Conservation (phyloP, 2,113 vertebrate genomes). For the Ardeotis arabs region DNA sequence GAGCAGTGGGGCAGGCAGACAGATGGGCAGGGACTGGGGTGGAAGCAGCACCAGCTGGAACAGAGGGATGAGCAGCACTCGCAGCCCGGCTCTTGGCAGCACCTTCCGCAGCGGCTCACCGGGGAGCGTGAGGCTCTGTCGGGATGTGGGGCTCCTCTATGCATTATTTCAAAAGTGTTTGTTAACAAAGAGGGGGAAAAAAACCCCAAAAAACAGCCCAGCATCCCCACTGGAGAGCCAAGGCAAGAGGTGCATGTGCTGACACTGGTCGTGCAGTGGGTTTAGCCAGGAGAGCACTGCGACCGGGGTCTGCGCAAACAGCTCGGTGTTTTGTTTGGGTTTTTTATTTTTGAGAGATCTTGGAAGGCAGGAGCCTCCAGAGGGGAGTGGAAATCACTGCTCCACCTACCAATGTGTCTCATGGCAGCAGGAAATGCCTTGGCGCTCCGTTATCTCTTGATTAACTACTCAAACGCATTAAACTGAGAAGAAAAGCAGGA, state of each 20-base stretch:
- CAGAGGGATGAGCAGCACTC: background rate
- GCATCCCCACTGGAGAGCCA: rapidly evolving
- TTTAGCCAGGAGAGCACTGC: background rate
- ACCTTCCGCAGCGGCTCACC: background rate
- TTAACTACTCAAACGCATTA: background rate
- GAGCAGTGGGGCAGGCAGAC: background rate
- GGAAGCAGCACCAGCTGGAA: conserved; percentile 6
- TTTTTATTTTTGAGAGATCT: background rate
- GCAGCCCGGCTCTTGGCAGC: background rate
- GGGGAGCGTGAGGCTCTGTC: background rate
- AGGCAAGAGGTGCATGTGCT: rapidly evolving
- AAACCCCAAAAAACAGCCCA: background rate
- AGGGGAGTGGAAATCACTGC: background rate
- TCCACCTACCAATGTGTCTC: background rate
- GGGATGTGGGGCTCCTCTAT: rapidly evolving
- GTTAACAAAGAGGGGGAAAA: background rate
- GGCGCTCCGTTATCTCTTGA: background rate
- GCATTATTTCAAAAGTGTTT: rapidly evolving
- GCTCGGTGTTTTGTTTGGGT: rapidly evolving
- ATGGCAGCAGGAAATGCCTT: background rate
- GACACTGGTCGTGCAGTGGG: background rate
- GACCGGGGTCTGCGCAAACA: background rate
- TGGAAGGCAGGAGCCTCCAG: background rate
- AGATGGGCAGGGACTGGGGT: conserved; percentile 24
- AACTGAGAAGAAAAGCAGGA: background rate